These are phyloP conservation scores for Lepidurus couesii DNA, from an alignment of 1,140 invertebrate species.

Conservation along the genomic window DNA sequence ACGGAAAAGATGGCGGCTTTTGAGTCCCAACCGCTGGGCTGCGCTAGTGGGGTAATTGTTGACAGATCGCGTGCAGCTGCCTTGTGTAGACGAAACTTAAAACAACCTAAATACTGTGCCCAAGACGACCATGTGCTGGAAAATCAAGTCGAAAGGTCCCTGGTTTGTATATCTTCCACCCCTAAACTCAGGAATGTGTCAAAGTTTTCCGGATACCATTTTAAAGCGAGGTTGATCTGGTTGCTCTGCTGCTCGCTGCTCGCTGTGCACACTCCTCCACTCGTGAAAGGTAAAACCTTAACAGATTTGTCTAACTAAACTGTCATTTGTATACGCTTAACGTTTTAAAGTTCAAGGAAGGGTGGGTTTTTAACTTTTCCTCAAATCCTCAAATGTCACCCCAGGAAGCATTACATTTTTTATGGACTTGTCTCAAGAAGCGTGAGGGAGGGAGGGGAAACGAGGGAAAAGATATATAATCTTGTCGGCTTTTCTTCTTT, in stretches of 20 bases:
- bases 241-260: neutral
- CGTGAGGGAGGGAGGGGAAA: neutral
- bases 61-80: conserved; percentile 10
- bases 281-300: neutral
- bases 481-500: conserved; percentile 4
- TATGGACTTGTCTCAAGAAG: neutral
- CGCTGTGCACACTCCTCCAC: neutral
- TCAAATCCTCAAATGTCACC: neutral
- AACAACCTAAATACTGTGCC: no score
- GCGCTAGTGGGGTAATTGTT: neutral
- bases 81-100: neutral
- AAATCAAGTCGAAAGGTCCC: no score
- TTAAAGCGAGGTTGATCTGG: neutral
- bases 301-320: conserved; percentile 19
- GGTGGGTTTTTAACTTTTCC: neutral
- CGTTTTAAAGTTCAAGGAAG: neutral
- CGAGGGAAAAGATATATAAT: neutral
- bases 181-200: neutral
- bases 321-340: conserved; percentile 15
- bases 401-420: neutral
- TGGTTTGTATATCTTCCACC: neutral
- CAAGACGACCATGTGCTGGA: no score
- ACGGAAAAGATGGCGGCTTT: neutral
- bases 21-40: neutral
- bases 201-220: neutral